Evolutionary conservation across 2,113 vertebrate genomes (phyloP).

Genomic region (Myotis brandtii): DNA sequence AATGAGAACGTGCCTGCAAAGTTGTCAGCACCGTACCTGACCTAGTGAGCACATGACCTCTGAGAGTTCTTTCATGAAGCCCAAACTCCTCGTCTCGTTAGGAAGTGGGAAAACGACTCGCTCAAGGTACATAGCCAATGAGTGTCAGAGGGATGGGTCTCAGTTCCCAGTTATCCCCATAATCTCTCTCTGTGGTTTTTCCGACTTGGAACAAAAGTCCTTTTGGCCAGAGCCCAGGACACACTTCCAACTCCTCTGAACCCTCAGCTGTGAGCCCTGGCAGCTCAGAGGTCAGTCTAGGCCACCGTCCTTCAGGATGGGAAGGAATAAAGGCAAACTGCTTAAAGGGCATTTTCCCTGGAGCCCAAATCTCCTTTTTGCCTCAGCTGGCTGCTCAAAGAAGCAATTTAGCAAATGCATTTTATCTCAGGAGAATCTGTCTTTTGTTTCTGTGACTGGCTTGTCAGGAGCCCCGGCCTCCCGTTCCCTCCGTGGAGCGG

Average conservation of each 20-base stretch:
- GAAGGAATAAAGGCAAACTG: conserved; percentile 55
- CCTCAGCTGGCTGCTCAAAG: conserved; percentile 64
- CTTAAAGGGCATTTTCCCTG: conserved; percentile 62
- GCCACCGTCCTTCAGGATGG: conserved; percentile 29
- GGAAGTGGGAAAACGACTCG: not conserved
- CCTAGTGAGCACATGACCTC: not conserved
- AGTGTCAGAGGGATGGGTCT: not conserved
- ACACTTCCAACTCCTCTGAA: not conserved
- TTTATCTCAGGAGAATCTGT: conserved; percentile 46
- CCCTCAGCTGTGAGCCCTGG: not conserved
- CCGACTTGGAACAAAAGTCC: not conserved
- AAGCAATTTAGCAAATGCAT: conserved; percentile 72
- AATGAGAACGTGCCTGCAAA: not conserved
- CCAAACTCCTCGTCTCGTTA: not conserved
- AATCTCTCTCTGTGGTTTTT: not conserved
- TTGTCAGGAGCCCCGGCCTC: not conserved
- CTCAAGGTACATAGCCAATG: not conserved
- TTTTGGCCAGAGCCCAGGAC: not conserved
- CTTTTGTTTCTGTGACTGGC: conserved; percentile 68
- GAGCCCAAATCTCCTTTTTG: conserved; percentile 33
- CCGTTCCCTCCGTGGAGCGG: not conserved
- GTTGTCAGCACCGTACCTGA: not conserved
- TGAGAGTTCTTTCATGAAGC: not conserved
- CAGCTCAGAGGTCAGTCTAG: not conserved
- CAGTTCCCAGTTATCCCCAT: not conserved